Percentiles rank a stretch among this genome's conserved stretches.
phyloP scores from a whole-genome alignment of 1,140 invertebrate species.

The Trissolcus basalis region DNA sequence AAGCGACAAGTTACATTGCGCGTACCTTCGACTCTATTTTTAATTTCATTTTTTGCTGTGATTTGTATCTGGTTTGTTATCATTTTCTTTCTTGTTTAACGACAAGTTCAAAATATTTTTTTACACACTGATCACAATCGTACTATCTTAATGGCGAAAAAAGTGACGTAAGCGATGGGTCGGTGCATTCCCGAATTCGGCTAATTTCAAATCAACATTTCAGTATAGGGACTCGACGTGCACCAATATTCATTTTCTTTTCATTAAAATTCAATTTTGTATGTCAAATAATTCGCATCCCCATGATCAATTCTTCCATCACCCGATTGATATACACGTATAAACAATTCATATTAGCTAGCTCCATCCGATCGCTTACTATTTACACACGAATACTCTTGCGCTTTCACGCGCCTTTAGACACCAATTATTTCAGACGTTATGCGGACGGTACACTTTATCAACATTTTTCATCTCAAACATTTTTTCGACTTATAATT shows the following conservation, averaged over 20 bases:
- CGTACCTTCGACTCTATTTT: conserved; percentile 59
- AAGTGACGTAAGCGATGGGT: conserved; percentile 58
- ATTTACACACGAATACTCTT: conserved; percentile 54
- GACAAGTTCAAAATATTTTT: conserved; percentile 60
- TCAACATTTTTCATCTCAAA: conserved; percentile 33
- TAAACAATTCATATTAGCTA: conserved; percentile 49
- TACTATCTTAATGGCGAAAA: conserved; percentile 59
- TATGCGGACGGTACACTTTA: conserved; percentile 54
- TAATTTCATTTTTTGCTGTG: conserved; percentile 10
- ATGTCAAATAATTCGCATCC: background rate
- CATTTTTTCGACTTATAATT: background rate
- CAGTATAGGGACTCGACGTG: background rate
- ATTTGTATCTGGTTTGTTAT: conserved; percentile 29
- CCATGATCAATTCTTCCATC: background rate
- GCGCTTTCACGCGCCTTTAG: conserved; percentile 37
- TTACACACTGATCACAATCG: conserved; percentile 61
- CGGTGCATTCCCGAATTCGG: conserved; percentile 42
- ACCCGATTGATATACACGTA: conserved; percentile 28
- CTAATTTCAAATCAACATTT: conserved; percentile 41
- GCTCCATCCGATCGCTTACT: conserved; percentile 55
- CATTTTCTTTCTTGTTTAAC: conserved; percentile 50
- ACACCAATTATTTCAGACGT: conserved; percentile 58
- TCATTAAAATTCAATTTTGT: background rate
- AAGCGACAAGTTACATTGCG: conserved; percentile 60
- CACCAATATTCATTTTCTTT: conserved; percentile 6